A percentile compares a stretch with the other conserved stretches of the same genome.
These are phyloP conservation scores for Scomberomorus guttatus DNA, from an alignment of 2,797 vertebrate genomes.

Conservation along the genomic window DNA sequence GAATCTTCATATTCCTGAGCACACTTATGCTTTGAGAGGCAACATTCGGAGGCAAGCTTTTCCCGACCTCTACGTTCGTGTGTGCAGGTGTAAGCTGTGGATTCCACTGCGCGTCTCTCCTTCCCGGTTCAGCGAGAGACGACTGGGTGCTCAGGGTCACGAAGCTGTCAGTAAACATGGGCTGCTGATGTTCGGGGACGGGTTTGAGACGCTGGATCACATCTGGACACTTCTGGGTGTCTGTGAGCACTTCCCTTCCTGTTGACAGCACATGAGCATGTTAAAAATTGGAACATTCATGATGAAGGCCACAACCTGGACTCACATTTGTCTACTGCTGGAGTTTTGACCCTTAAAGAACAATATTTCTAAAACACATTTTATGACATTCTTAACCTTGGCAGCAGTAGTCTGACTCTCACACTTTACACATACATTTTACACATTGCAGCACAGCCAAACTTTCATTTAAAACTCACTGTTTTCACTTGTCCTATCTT, in stretches of 20 bases:
- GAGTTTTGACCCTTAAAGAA: background rate
- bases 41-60: slow-evolving; percentile 52
- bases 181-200: slow-evolving; percentile 47
- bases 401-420: too few species aligned
- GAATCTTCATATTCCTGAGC: slow-evolving; percentile 74
- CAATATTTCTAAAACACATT: background rate
- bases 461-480: too few species aligned
- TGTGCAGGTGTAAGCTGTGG: slow-evolving; percentile 48
- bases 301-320: background rate
- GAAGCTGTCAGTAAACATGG: slow-evolving; percentile 57
- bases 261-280: slow-evolving; percentile 39
- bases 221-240: slow-evolving; percentile 50
- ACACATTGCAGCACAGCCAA: background rate
- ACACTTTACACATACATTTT: background rate
- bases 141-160: slow-evolving; percentile 49
- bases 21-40: slow-evolving; percentile 57
- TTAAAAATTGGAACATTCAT: background rate
- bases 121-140: slow-evolving; percentile 30
- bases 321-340: too few species aligned
- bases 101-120: slow-evolving; percentile 63
- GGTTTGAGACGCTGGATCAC: slow-evolving; percentile 51
- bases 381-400: background rate
- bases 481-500: slow-evolving; percentile 43
- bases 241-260: slow-evolving; percentile 59
- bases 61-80: slow-evolving; percentile 52